These are phyloP conservation scores for Cerastis leucographa DNA, from an alignment of 2,888 invertebrate genomes.

Conservation along the genomic window DNA sequence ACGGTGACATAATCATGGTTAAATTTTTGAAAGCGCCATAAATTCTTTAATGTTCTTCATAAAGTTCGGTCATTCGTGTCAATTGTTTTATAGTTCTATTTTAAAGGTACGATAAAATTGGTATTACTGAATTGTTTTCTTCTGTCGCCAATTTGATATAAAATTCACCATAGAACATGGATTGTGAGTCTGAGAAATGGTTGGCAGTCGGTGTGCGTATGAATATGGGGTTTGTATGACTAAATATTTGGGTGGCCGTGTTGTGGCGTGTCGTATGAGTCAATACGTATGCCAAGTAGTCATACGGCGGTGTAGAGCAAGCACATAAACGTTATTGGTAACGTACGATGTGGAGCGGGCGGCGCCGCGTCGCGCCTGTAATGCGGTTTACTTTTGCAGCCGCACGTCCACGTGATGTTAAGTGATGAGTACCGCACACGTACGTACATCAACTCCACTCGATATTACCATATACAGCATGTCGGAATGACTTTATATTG, in stretches of 20 bases:
- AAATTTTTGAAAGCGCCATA: conserved; percentile 49
- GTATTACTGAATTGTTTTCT: conserved; percentile 34
- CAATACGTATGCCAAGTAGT: conserved; percentile 55
- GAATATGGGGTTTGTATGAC: conserved; percentile 33
- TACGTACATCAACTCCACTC: conserved; percentile 32
- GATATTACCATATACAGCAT: conserved; percentile 19
- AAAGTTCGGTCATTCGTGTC: conserved; percentile 52
- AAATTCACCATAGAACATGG: conserved; percentile 29
- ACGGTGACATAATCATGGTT: conserved; percentile 53
- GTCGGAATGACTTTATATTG: conserved; percentile 45
- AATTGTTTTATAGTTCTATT: conserved; percentile 61
- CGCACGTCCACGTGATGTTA: conserved; percentile 70
- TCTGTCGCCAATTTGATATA: conserved; percentile 19
- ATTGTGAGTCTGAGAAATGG: conserved; percentile 19
- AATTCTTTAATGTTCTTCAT: conserved; percentile 51
- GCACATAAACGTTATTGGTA: conserved; percentile 67
- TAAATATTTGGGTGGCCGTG: conserved; percentile 54
- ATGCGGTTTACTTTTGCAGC: conserved; percentile 71
- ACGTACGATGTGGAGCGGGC: conserved; percentile 56
- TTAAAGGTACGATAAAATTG: conserved; percentile 42
- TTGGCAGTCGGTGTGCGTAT: conserved; percentile 31
- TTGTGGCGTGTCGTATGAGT: conserved; percentile 53
- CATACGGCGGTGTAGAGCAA: conserved; percentile 58
- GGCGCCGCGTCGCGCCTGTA: conserved; percentile 50
- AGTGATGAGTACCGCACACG: conserved; percentile 67